phyloP scores from a whole-genome alignment of 2,797 vertebrate species.

The Smutsia temminckii region DNA sequence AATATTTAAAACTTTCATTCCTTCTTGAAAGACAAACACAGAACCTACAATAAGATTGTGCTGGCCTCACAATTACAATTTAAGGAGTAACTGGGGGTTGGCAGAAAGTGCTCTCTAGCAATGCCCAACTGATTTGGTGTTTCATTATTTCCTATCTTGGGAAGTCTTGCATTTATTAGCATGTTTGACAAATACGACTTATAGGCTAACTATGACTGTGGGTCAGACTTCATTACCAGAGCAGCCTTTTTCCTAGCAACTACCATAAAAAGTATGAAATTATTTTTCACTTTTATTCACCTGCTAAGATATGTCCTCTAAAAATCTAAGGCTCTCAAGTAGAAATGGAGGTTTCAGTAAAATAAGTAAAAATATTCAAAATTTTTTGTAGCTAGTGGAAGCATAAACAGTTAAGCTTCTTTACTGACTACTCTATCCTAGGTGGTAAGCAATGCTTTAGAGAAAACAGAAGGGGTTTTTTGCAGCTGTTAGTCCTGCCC shows the following conservation, averaged over 20 bases:
- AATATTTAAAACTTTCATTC: not conserved
- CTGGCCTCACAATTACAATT: conserved; percentile 11
- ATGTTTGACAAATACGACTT: conserved; percentile 40
- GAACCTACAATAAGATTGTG: not conserved
- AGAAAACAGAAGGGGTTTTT: not conserved
- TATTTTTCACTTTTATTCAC: conserved; percentile 67
- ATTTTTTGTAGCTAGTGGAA: conserved; percentile 26
- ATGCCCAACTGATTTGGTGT: not conserved
- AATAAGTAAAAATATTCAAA: conserved; percentile 32
- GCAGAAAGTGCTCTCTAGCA: conserved; percentile 55
- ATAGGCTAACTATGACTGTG: not conserved
- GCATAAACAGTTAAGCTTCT: conserved; percentile 4
- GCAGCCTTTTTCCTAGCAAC: not conserved
- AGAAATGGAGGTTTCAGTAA: not conserved
- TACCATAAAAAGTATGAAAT: conserved; percentile 68
- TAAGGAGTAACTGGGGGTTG: not conserved
- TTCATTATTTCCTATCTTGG: conserved; percentile 52
- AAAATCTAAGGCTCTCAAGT: conserved; percentile 7
- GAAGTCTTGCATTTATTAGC: conserved; percentile 7
- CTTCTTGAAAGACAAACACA: conserved; percentile 23
- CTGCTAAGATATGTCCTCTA: conserved; percentile 65
- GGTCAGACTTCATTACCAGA: conserved; percentile 8
- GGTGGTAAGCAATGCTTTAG: not conserved
- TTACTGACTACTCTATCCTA: not conserved
- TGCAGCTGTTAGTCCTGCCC: not conserved